Percentiles rank a stretch among this genome's conserved stretches.
Evolutionary conservation across 2,797 vertebrate genomes (phyloP).

Genomic region (Hypotaenidia okinawae): DNA sequence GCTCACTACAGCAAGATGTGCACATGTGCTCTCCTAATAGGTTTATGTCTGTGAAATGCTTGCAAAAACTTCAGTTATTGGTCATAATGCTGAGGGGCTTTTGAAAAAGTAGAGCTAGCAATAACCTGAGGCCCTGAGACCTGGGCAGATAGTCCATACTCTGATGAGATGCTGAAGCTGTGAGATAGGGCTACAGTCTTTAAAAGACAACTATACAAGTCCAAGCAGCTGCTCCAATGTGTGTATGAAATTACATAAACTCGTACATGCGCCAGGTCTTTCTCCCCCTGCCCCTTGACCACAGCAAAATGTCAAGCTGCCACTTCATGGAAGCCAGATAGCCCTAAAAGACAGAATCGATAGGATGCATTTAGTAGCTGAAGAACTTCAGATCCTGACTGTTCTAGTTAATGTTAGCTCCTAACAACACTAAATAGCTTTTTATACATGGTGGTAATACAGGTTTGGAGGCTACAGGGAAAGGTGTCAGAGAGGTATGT

Average conservation of each 20-base stretch:
- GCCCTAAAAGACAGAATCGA: background rate
- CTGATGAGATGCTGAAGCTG: background rate
- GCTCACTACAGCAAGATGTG: background rate
- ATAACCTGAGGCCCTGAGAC: background rate
- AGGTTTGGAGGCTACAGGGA: background rate
- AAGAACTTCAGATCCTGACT: background rate
- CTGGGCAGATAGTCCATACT: background rate
- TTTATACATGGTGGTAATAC: background rate
- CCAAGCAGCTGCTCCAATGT: background rate
- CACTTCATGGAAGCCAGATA: background rate
- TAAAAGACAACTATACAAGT: background rate
- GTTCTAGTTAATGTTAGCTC: background rate
- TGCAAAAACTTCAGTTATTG: background rate
- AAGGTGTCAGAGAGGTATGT: background rate
- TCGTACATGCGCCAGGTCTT: background rate
- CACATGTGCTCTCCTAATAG: fast-evolving
- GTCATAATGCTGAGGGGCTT: background rate
- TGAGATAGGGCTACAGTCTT: background rate
- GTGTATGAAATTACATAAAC: background rate
- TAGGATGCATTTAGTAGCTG: background rate
- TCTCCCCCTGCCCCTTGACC: background rate
- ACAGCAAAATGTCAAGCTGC: background rate
- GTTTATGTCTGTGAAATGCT: background rate
- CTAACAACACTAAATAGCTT: background rate
- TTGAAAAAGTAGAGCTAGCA: background rate